Conservation (phyloP, 1,140 invertebrate genomes). For the Drosophila varians region DNA sequence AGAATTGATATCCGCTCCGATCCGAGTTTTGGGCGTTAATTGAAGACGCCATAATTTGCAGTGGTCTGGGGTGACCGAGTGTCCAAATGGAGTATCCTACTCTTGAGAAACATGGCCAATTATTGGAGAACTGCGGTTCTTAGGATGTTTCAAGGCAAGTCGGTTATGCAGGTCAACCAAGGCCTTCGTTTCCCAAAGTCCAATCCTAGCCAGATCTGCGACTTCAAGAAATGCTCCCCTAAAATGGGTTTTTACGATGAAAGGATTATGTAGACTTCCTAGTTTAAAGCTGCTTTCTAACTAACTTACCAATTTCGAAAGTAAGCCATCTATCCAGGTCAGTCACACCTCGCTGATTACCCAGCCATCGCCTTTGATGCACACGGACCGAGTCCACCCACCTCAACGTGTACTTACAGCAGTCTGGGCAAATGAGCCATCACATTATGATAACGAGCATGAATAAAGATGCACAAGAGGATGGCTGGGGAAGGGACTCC, state of each 20-base stretch:
- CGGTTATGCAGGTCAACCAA: neutral
- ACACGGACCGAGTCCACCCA: slow-evolving; percentile 34
- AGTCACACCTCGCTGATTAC: slow-evolving; percentile 68
- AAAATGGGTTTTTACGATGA: slow-evolving; percentile 58
- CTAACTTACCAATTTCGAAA: slow-evolving; percentile 35
- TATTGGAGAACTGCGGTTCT: slow-evolving; percentile 27
- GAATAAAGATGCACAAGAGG: slow-evolving; percentile 37
- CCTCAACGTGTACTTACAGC: slow-evolving; percentile 8
- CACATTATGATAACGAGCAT: slow-evolving; percentile 81
- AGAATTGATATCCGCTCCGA: slow-evolving; percentile 29
- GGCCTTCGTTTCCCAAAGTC: no score
- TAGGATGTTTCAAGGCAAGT: slow-evolving; percentile 12
- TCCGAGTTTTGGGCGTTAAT: slow-evolving; percentile 57
- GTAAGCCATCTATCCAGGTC: slow-evolving; percentile 54
- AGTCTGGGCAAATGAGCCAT: slow-evolving; percentile 53
- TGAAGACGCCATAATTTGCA: slow-evolving; percentile 72
- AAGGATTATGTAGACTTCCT: slow-evolving; percentile 31
- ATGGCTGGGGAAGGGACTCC: neutral
- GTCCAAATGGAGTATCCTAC: slow-evolving; percentile 26
- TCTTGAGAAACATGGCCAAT: slow-evolving; percentile 53
- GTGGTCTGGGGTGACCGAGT: slow-evolving; percentile 17
- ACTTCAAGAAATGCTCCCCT: no score
- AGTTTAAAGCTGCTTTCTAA: slow-evolving; percentile 6
- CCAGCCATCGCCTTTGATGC: slow-evolving; percentile 32
- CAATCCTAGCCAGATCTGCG: no score